phyloP scores from a whole-genome alignment of 2,888 invertebrate genomes.

The Nycteola revayana region DNA sequence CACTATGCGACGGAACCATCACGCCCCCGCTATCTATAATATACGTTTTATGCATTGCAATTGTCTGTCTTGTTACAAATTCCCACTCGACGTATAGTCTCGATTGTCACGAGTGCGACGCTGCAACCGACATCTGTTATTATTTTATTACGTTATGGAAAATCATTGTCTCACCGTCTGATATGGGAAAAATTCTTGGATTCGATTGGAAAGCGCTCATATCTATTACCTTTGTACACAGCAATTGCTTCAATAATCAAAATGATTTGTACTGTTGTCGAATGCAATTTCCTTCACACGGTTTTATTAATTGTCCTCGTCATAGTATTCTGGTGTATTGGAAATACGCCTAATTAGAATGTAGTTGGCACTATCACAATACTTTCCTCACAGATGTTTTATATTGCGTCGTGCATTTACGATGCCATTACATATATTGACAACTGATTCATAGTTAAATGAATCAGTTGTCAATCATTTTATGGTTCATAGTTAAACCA shows the following conservation, averaged over 20 bases:
- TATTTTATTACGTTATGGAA: constrained; percentile 27
- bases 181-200: constrained; percentile 31
- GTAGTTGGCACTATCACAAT: neutral
- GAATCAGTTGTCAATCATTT: constrained; percentile 22
- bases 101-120: constrained; percentile 33
- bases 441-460: constrained; percentile 18
- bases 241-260: constrained; percentile 27
- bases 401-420: constrained; percentile 18
- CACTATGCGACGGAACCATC: neutral
- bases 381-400: constrained; percentile 18
- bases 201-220: constrained; percentile 17
- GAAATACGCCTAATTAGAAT: constrained; percentile 7
- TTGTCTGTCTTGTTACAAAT: constrained; percentile 29
- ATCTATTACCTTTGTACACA: constrained; percentile 23
- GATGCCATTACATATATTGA: no score
- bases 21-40: constrained; percentile 24
- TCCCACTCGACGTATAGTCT: constrained; percentile 37
- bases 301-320: constrained; percentile 24
- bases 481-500: constrained; percentile 3
- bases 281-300: constrained; percentile 35
- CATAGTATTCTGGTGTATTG: constrained; percentile 12
- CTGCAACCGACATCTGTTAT: constrained; percentile 21
- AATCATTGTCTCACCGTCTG: constrained; percentile 15
- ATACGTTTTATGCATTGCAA: constrained; percentile 26
- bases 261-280: constrained; percentile 16